Base-by-base conservation (phyloP, 2,113 vertebrate species). In the Canis aureus region DNA sequence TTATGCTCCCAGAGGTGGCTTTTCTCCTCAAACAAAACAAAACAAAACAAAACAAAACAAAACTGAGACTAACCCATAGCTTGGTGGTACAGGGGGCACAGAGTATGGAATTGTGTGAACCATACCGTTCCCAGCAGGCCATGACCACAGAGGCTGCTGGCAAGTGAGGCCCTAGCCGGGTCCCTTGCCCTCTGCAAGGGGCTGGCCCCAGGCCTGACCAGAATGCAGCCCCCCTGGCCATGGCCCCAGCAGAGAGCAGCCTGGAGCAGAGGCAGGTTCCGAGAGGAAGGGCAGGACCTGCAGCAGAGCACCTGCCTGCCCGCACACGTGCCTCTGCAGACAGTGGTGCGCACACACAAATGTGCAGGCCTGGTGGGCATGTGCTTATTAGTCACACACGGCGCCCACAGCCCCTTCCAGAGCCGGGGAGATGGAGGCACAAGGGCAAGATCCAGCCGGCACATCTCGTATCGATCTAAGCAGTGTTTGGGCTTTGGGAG, bases 311-410 rank as follows among this genome's bases (percentile, higher is more conserved):
- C 38, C 0, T 25, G 25, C 9, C 2, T 22, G 17, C 59, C 69
- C 15, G 25, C 8, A 3, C 16, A 59, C 13, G n/a, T 27, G 4
- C 2, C 0, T 23, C 27, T 16, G 23, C 12, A 16, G 60, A 69
- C 62, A 2, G 32, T n/a, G 2, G 0, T 38, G 23, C 4, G 2
- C 1, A 0, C 0, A 29, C 16, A 12, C 3, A 11, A 11, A 0
- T 4, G 5, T 8, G 43, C 43, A 8, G 2, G 4, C 51, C 1
- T 32, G 15, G 17, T 8, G 3, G 49, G 2, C 0, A 0, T 57
- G 89, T 5, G n/a, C 64, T 66, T 20, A 3, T 38, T 15, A 15
- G 29, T 11, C 59, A 29, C 5, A 3, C 76, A 1, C 0, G 8
- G 43, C 5, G 1, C 3, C 0, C 27, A 5, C 53, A 27, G 6